Base-by-base conservation (phyloP, 2,797 vertebrate species). In the Dryobates pubescens region DNA sequence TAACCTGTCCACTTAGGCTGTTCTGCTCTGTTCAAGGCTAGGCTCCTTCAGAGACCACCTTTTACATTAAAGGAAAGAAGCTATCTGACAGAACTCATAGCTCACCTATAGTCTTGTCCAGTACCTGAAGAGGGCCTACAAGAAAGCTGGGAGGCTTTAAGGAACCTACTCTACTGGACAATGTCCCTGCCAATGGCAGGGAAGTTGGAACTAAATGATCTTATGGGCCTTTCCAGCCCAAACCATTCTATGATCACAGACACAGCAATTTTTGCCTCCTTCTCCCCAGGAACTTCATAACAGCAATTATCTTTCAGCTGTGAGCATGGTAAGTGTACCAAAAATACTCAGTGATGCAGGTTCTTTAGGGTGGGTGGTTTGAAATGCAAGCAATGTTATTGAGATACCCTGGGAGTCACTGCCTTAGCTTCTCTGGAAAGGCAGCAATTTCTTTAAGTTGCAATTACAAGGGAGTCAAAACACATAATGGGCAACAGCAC, bases 381-480 rank as follows among this genome's bases (percentile, higher is more conserved):
- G 69, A 90, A 86, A 87, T 30, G 23, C 13, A 70, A 68, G 29
- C 29, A 26, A 22, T 84, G 53, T 20, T 61, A 17, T 30, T 54
- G 65, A 34, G 62, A 64, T 86, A 45, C 62, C 64, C 62, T 27
- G 54, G 85, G 73, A 88, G 82, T 56, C 36, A 75, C 38, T 69
- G 47, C n/a, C 34, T 90, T 59, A 41, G 27, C 30, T 87, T 51
- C 71, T 90, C 54, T 75, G 62, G 80, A 83, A 89, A 86, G 76
- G 49, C 36, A 59, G 29, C 12, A 13, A 36, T 67, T 87, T 69
- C 88, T 85, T 93, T 57, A 81, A 54, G 56, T 57, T 82, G 43
- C 85, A 85, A 43, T 81, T 79, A 89, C 22, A 86, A 85, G 47
- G 78, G 61, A 86, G 77, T 80, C 75, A 72, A 90, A 93, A 74